Evolutionary conservation across 2,888 invertebrate species (phyloP), one percentile per base, ranked within the genome.

Genomic region (Clusia tigrina): DNA sequence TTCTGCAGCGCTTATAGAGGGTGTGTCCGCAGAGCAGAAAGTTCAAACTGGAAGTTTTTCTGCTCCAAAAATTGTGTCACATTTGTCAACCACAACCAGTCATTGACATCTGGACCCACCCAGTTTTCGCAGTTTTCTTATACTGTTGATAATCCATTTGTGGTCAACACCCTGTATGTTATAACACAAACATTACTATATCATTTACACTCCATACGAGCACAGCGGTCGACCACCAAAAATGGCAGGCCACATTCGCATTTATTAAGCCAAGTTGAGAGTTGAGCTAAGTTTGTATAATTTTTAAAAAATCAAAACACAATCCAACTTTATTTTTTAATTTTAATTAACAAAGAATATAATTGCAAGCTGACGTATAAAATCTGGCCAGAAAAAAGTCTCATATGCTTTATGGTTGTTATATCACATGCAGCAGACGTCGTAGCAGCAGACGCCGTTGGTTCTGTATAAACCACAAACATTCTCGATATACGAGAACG

Each of bases 151-250:
- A n/a, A n/a, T n/a, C n/a, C n/a, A n/a, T n/a, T n/a, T n/a, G 9
- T 42, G 42, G 12, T 12, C 12, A 9, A 25, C 64, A 67, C 69
- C 64, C 69, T 68, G 55, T 62, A 54, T 57, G 37, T 42, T 52
- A 5, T 54, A 32, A 53, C 23, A 60, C 56, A 63, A 65, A 63
- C 56, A 63, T 69, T 68, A 70, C 69, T 70, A 74, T 78, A 78
- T 78, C 78, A 78, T 78, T 78, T 78, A 78, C 77, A 78, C 78
- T 76, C 74, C 12, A 18, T 25, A 17, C 32, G 58, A 22, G 63
- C 66, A 58, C 62, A 64, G 64, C 64, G 37, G 58, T 58, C 54
- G 60, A 56, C 58, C 58, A 55, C 64, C 67, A 56, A 67, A 64
- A 64, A 64, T 58, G 64, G 67, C 67, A 54, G 6, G 32, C 32